Evolutionary conservation across 2,797 vertebrate species (phyloP).

Genomic region (Poecilia wingei): DNA sequence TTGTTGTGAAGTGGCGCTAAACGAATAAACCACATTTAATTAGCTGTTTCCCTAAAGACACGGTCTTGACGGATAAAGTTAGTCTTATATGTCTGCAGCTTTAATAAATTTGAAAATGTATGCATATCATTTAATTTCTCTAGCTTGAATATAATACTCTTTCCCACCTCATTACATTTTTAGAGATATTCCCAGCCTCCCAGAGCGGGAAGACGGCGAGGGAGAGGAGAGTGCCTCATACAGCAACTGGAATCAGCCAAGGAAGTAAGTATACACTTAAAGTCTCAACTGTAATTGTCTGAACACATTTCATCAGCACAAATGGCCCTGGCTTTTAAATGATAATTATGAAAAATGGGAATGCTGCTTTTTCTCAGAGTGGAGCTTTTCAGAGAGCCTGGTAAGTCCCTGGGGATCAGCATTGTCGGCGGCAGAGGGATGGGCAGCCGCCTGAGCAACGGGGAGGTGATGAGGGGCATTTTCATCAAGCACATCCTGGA

Average conservation of each 20-base stretch:
- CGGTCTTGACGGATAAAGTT: neutral
- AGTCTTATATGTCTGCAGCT: neutral
- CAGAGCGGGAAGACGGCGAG: conserved; percentile 97
- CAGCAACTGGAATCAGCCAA: conserved; percentile 93
- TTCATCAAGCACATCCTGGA: conserved; percentile 98
- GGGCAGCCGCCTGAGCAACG: conserved; percentile 95
- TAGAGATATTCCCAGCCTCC: conserved; percentile 87
- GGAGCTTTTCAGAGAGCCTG: conserved; percentile 91
- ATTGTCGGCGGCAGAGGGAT: conserved; percentile 97
- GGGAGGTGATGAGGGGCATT: conserved; percentile 98
- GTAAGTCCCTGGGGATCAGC: conserved; percentile 96
- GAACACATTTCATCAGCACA: conserved; percentile 8
- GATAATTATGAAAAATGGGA: conserved; percentile 15
- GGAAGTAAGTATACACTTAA: conserved; percentile 81
- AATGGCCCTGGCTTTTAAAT: conserved; percentile 18
- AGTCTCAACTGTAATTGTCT: conserved; percentile 16
- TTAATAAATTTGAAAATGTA: neutral
- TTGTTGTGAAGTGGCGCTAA: neutral
- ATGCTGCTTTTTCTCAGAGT: conserved; percentile 79
- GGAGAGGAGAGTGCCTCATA: conserved; percentile 93
- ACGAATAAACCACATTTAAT: neutral
- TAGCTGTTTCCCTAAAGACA: neutral
- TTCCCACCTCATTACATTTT: neutral
- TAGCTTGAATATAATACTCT: neutral
- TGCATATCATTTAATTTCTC: neutral